Evolutionary conservation across 1,140 invertebrate species (phyloP), one percentile per base, ranked within the genome.

Genomic region (Diorhabda elongata): DNA sequence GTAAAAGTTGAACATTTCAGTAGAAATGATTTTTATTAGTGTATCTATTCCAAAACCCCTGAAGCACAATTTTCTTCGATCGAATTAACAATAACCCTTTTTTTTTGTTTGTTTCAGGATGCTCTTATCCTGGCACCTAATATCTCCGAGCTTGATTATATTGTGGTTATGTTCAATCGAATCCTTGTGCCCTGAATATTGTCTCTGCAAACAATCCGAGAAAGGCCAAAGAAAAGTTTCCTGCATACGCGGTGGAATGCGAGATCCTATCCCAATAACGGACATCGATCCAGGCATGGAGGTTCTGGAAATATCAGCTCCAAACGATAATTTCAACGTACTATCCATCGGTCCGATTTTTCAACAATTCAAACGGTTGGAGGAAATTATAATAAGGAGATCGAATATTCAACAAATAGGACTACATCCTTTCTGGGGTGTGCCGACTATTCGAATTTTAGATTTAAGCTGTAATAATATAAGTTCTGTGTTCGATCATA

Each of bases 391-490:
- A 74, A 92, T 94, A 47, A 87, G 86, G 4, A 84, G 87, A 65
- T 93, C 90, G 3, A 89, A 89, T 74, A 81, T 94, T 3, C 90
- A 91, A 3, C 90, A 90, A 7, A 91, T 94, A 66, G 91, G 91
- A 0, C 85, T 88, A 71, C 88, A 92, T 76, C 89, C 91, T 0
- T 92, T 94, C 77, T 93, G 90, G 90, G 92, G 91, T 3, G 85
- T 92, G 3, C 86, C 86, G 67, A 86, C 87, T 63, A 82, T 93
- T 26, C 84, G 84, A 73, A 75, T 88, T 47, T 83, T 94, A 61
- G 88, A 93, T 79, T 81, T 94, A 11, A 88, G 88, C 0, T 81
- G 87, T 71, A 94, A 94, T 79, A 91, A 91, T 73, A 87, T 94
- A 58, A 89, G 87, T n/a, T 83, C 85, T 68, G 84, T 93, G 79